Evolutionary conservation across 2,797 vertebrate species (phyloP).

Genomic region (Smutsia gigantea): DNA sequence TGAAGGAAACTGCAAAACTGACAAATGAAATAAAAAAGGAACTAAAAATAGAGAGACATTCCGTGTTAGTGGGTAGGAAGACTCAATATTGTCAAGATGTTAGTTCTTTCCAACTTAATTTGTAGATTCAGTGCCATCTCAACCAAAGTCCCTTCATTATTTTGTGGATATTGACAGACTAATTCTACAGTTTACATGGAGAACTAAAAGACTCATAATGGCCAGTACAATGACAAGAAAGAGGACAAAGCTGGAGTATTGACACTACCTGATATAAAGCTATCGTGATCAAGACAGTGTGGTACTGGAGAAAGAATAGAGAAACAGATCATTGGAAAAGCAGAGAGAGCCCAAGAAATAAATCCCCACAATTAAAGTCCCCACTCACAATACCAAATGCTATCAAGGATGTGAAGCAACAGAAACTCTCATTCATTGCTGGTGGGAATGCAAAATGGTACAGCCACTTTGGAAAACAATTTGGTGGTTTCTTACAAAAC

Average conservation of each 20-base stretch:
- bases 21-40: not conserved
- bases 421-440: not conserved
- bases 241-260: not conserved
- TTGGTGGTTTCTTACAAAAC: not conserved
- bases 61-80: not conserved
- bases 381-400: not conserved
- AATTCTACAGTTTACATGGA: not conserved
- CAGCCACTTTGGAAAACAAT: not conserved
- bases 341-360: not conserved
- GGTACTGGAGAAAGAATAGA: not conserved
- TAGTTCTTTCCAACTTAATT: not conserved
- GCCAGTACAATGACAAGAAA: not conserved
- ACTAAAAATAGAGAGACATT: not conserved
- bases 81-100: not conserved
- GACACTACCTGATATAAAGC: not conserved
- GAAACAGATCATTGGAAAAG: not conserved
- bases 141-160: not conserved
- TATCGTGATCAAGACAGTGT: not conserved
- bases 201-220: not conserved
- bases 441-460: not conserved
- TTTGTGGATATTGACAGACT: not conserved
- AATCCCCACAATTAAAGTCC: not conserved
- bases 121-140: not conserved
- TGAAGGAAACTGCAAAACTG: not conserved
- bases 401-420: not conserved